These are phyloP conservation scores for Dallia pectoralis DNA, from an alignment of 2,797 vertebrate species.

Conservation along the genomic window DNA sequence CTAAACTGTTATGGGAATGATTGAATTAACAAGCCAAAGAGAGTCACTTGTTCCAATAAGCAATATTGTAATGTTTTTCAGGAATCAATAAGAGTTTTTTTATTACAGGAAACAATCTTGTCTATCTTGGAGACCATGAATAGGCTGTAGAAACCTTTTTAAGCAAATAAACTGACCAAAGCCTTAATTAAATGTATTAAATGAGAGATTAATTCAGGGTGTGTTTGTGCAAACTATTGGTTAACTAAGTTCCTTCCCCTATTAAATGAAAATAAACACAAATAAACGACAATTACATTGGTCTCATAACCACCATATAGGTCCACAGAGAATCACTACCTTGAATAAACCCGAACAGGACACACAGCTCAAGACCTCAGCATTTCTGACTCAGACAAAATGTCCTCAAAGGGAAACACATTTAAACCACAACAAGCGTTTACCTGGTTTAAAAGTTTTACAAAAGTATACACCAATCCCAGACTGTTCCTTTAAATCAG, in stretches of 20 bases:
- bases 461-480: background rate
- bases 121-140: conserved; percentile 16
- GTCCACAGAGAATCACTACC: conserved; percentile 69
- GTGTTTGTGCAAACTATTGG: conserved; percentile 68
- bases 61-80: background rate
- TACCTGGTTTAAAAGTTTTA: background rate
- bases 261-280: conserved; percentile 78
- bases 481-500: conserved; percentile 31
- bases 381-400: conserved; percentile 59
- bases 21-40: conserved; percentile 12
- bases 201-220: conserved; percentile 58
- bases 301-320: conserved; percentile 60
- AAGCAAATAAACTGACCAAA: conserved; percentile 52
- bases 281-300: conserved; percentile 77
- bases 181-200: conserved; percentile 64
- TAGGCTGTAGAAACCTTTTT: conserved; percentile 48
- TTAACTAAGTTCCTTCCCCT: conserved; percentile 66
- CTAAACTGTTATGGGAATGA: too few species aligned
- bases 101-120: background rate
- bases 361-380: conserved; percentile 54
- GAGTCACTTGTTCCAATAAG: conserved; percentile 10
- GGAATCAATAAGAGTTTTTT: too few species aligned
- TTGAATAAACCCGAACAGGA: conserved; percentile 68
- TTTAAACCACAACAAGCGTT: background rate
- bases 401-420: conserved; percentile 32